Percentiles rank a stretch among this genome's conserved stretches.
Conservation (phyloP, 2,113 vertebrate species). For the Piliocolobus tephrosceles region DNA sequence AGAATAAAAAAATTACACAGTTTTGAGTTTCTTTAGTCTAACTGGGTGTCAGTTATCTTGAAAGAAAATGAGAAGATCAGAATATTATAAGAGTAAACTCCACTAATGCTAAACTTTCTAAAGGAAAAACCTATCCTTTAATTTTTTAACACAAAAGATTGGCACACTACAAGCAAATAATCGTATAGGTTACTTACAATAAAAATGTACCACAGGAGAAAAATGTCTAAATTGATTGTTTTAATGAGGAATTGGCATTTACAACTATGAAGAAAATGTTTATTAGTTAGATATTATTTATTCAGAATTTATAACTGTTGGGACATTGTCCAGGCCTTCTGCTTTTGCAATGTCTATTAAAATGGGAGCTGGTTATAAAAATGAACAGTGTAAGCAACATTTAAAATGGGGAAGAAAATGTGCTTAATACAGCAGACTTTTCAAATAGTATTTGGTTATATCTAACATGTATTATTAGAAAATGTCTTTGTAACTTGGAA, state of each 20-base stretch:
- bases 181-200: not conserved
- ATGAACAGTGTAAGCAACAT: constrained; percentile 15
- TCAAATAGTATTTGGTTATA: not conserved
- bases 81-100: not conserved
- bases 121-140: constrained; percentile 29
- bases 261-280: not conserved
- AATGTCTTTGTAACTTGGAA: not conserved
- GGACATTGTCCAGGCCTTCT: not conserved
- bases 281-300: not conserved
- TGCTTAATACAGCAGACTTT: not conserved
- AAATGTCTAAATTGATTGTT: not conserved
- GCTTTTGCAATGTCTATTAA: constrained; percentile 21
- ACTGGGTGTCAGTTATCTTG: not conserved
- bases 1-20: not conserved
- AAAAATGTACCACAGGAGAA: not conserved
- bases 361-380: constrained; percentile 34
- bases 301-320: constrained; percentile 10
- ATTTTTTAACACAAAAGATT: constrained; percentile 33
- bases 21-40: not conserved
- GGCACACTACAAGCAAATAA: not conserved
- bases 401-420: not conserved
- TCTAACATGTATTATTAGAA: not conserved
- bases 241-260: constrained; percentile 8
- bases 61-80: not conserved
- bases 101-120: not conserved